A percentile compares a stretch with the other conserved stretches of the same genome.
phyloP scores from a whole-genome alignment of 2,888 invertebrate species.

The Neoascia interrupta region DNA sequence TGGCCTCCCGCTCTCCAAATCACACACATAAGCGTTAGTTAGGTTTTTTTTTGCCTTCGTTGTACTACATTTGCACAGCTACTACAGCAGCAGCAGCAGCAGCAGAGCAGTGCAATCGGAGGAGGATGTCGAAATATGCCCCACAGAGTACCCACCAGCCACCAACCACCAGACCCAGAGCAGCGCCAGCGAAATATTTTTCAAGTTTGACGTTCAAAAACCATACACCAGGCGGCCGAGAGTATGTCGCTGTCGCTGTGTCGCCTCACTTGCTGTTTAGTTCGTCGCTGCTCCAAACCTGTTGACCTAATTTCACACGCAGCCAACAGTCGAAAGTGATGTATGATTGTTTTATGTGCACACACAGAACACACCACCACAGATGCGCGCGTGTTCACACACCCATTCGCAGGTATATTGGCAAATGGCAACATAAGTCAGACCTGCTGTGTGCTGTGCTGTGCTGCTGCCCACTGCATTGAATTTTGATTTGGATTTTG shows the following conservation, averaged over 20 bases:
- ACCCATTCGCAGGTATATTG: conserved; percentile 67
- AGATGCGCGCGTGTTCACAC: conserved; percentile 71
- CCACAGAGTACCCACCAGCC: conserved; percentile 38
- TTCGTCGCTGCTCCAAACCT: conserved; percentile 77
- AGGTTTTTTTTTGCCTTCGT: too few relatives aligned
- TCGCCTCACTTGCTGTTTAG: conserved; percentile 52
- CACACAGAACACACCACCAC: conserved; percentile 59
- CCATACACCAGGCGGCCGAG: conserved; percentile 46
- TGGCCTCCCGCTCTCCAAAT: conserved; percentile 64
- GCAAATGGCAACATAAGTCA: conserved; percentile 69
- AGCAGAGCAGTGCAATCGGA: conserved; percentile 52
- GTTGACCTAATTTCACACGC: conserved; percentile 79
- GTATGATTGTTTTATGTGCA: conserved; percentile 72
- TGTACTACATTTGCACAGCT: conserved; percentile 49
- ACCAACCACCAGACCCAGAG: too few relatives aligned
- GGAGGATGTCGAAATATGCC: conserved; percentile 64
- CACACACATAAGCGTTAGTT: conserved; percentile 55
- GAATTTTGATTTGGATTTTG: conserved; percentile 64
- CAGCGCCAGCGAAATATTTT: too few relatives aligned
- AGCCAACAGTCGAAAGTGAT: conserved; percentile 76
- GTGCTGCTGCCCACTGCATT: conserved; percentile 60
- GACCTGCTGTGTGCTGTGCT: conserved; percentile 24
- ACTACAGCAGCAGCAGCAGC: too few relatives aligned
- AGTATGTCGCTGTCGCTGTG: conserved; percentile 27
- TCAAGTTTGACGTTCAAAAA: conserved; percentile 63